Conservation (phyloP, 2,888 invertebrate genomes). For the Tetragonisca angustula region DNA sequence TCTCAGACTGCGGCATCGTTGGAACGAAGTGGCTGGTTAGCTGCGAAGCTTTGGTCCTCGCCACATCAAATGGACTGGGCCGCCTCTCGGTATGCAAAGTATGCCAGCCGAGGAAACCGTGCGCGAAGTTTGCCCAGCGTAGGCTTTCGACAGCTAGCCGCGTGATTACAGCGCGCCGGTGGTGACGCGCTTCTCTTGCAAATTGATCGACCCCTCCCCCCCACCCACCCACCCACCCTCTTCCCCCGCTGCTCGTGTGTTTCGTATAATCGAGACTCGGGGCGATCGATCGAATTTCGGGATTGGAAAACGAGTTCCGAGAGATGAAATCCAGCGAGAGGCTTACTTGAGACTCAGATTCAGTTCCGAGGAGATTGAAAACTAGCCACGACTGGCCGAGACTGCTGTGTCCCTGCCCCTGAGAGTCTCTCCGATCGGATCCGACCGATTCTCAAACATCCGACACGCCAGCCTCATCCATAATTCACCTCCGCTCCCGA, state of each 20-base stretch:
- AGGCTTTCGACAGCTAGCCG: conserved; percentile 35
- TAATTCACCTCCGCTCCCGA: neutral
- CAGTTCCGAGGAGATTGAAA: no score
- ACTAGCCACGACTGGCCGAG: no score
- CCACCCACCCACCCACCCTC: no score
- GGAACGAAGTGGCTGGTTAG: conserved; percentile 12
- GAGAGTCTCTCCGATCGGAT: neutral
- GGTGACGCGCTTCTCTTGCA: conserved; percentile 32
- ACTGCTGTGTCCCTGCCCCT: no score
- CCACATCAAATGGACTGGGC: conserved; percentile 77
- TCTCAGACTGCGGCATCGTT: neutral
- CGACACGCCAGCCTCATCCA: neutral
- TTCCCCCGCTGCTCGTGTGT: no score
- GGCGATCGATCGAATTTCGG: no score
- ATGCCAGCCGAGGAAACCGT: conserved; percentile 51
- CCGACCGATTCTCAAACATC: neutral
- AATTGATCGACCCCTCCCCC: conserved; percentile 17
- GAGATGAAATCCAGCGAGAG: no score
- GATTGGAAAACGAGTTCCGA: no score
- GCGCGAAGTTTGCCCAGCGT: conserved; percentile 53
- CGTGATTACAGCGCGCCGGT: conserved; percentile 51
- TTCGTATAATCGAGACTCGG: no score
- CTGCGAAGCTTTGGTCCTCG: conserved; percentile 60
- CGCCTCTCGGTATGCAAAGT: conserved; percentile 73
- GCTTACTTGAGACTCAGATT: no score